Evolutionary conservation across 1,140 invertebrate species (phyloP).

Genomic region (Drosophila aff.): DNA sequence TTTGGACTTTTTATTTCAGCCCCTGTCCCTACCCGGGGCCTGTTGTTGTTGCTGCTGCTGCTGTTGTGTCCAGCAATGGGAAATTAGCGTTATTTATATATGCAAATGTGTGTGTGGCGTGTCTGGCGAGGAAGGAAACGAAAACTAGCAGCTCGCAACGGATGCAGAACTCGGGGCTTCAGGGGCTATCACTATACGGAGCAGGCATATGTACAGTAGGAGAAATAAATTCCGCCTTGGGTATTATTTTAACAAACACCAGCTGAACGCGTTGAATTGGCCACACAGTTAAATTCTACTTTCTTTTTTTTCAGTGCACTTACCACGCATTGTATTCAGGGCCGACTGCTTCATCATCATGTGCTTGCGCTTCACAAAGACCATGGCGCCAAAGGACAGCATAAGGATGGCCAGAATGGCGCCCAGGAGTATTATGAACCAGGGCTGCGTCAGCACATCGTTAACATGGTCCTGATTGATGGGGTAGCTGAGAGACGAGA

Average conservation of each 20-base stretch:
- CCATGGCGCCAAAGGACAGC: slow-evolving; percentile 88
- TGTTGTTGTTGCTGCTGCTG: slow-evolving; percentile 36
- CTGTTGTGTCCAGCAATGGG: slow-evolving; percentile 57
- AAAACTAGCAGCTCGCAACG: slow-evolving; percentile 64
- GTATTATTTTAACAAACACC: background rate
- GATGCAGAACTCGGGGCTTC: slow-evolving; percentile 47
- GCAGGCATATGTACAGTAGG: background rate
- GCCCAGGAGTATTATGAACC: slow-evolving; percentile 90
- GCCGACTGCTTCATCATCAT: slow-evolving; percentile 85
- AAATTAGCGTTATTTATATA: slow-evolving; percentile 82
- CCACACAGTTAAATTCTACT: background rate
- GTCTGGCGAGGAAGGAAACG: slow-evolving; percentile 65
- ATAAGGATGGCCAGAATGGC: slow-evolving; percentile 89
- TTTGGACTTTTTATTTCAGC: slow-evolving; percentile 27
- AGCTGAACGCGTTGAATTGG: background rate
- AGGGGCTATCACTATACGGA: background rate
- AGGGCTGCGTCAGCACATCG: slow-evolving; percentile 88
- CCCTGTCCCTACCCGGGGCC: background rate
- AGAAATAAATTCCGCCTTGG: background rate
- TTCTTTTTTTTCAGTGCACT: slow-evolving; percentile 38
- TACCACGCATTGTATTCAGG: slow-evolving; percentile 82
- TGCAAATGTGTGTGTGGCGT: slow-evolving; percentile 64
- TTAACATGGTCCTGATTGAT: slow-evolving; percentile 86
- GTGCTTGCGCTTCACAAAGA: slow-evolving; percentile 86
- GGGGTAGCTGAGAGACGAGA: slow-evolving; percentile 85